These are phyloP conservation scores for Limosa lapponica DNA, from an alignment of 2,797 vertebrate species.

Conservation along the genomic window DNA sequence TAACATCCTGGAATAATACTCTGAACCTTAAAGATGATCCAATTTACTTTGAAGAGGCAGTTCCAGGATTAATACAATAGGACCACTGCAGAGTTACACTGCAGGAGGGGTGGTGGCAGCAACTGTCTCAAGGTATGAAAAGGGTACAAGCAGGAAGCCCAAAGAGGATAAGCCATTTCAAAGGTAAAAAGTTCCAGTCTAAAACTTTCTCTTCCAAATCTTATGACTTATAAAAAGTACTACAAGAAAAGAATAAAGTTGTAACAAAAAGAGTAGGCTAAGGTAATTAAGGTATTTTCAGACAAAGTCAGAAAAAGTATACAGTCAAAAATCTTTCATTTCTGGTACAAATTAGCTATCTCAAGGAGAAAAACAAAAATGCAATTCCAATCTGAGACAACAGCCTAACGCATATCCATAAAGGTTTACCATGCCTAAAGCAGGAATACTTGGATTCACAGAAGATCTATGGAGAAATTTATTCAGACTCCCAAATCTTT, in stretches of 20 bases:
- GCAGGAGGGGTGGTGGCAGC: accelerated
- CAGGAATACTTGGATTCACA: not conserved
- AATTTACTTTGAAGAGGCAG: conserved; percentile 17
- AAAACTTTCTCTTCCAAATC: not conserved
- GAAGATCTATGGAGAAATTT: not conserved
- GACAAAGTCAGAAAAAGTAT: not conserved
- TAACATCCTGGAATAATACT: conserved; percentile 21
- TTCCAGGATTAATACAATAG: conserved; percentile 9
- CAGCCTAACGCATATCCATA: not conserved
- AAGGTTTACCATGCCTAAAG: not conserved
- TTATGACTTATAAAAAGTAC: not conserved
- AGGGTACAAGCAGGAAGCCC: not conserved
- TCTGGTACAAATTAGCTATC: not conserved
- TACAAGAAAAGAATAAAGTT: not conserved
- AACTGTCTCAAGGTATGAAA: not conserved
- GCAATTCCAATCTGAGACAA: not conserved
- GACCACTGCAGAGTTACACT: not conserved
- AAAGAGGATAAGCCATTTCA: not conserved
- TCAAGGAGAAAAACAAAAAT: not conserved
- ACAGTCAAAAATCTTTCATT: not conserved
- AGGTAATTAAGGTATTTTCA: not conserved
- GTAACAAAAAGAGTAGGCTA: not conserved
- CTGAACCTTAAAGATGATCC: conserved; percentile 37
- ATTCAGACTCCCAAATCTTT: not conserved
- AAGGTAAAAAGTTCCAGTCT: not conserved